A percentile compares a stretch with the other conserved stretches of the same genome.
Evolutionary conservation across 2,113 vertebrate species (phyloP).

Genomic region (Crypturellus undulatus): DNA sequence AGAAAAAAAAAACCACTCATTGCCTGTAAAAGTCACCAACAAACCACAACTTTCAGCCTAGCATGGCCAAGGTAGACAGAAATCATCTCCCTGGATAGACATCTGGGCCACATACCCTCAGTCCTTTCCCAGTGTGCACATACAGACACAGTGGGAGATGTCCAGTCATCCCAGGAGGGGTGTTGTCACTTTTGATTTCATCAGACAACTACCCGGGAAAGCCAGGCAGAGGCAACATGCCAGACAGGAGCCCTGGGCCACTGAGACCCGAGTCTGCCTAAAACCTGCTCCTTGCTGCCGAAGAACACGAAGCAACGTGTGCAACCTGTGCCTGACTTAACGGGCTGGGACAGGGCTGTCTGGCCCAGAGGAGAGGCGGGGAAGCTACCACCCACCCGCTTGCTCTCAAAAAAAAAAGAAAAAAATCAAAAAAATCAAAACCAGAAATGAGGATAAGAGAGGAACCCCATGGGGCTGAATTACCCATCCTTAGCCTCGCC

Average conservation of each 20-base stretch:
- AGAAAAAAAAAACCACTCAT: background rate
- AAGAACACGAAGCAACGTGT: background rate
- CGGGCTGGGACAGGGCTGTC: constrained; percentile 50
- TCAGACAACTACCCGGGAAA: background rate
- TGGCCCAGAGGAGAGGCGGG: constrained; percentile 20
- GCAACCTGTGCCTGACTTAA: background rate
- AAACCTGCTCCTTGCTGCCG: background rate
- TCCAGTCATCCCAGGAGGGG: background rate
- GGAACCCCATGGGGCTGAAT: background rate
- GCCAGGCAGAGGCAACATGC: background rate
- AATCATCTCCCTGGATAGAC: background rate
- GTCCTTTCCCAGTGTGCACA: background rate
- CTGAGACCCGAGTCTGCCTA: background rate
- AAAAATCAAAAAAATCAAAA: background rate
- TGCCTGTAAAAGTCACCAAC: background rate
- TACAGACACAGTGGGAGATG: background rate
- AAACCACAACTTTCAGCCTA: background rate
- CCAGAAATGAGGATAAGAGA: background rate
- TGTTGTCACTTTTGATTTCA: background rate
- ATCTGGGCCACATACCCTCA: background rate
- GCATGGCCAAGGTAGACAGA: background rate
- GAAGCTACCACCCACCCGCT: background rate
- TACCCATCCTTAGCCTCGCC: background rate
- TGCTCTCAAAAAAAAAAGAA: background rate
- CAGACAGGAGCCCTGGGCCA: background rate